Evolutionary conservation across 64 coral and sea anemone species (phyloP).

Genomic region (Stichodactyla mertensii): DNA sequence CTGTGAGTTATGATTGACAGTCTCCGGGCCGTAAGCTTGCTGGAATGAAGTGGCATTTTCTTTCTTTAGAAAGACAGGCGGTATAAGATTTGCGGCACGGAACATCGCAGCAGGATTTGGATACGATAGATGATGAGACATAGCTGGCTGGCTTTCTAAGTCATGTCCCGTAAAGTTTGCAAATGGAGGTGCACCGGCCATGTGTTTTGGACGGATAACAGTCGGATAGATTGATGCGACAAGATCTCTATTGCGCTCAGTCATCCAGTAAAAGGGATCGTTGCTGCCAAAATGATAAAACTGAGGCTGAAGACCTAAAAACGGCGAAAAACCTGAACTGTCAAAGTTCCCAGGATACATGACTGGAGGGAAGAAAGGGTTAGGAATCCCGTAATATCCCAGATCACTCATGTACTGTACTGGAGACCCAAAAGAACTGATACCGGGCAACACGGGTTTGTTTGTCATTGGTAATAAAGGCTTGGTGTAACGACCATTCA

Average conservation of each 20-base stretch:
- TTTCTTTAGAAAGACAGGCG: neutral
- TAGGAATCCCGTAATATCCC: neutral
- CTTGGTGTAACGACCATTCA: neutral
- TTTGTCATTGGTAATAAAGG: neutral
- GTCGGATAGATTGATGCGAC: neutral
- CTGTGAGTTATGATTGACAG: neutral
- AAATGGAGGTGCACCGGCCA: neutral
- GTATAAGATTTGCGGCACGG: slow-evolving; percentile 20
- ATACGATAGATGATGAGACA: neutral
- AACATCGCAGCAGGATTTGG: slow-evolving; percentile 14
- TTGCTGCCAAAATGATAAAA: neutral
- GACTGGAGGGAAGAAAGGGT: neutral
- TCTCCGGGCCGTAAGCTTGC: neutral
- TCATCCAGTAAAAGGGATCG: slow-evolving; percentile 2
- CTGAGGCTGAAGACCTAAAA: neutral
- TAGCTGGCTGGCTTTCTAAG: neutral
- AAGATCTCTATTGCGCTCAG: neutral
- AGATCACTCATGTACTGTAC: neutral
- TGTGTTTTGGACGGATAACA: slow-evolving; percentile 2
- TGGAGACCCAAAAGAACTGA: neutral
- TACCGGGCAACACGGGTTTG: neutral
- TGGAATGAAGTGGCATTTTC: neutral
- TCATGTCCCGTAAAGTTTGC: neutral
- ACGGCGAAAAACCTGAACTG: neutral
- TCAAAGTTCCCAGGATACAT: slow-evolving; percentile 5